phyloP scores from a whole-genome alignment of 2,888 invertebrate species.

The Andrena camellia region DNA sequence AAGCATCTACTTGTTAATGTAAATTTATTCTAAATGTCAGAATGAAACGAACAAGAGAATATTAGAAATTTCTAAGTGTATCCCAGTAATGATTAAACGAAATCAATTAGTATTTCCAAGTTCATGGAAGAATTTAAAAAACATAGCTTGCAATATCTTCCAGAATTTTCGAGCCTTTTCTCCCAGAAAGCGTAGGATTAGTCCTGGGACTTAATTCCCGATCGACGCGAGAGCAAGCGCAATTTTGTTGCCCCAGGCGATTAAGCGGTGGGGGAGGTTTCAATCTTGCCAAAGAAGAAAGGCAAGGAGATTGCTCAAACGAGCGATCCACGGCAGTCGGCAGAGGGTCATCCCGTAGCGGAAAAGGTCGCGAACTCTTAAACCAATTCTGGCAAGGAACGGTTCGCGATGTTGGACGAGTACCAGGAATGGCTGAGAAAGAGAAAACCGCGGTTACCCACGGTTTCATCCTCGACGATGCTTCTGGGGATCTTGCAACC shows the following conservation, averaged over 20 bases:
- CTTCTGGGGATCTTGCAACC: constrained; percentile 41
- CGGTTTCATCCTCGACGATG: constrained; percentile 42
- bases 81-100: neutral
- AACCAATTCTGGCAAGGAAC: constrained; percentile 66
- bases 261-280: constrained; percentile 39
- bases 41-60: too few relatives aligned
- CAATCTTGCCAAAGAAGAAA: constrained; percentile 55
- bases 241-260: constrained; percentile 50
- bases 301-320: constrained; percentile 48
- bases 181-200: constrained; percentile 2
- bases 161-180: too few relatives aligned
- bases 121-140: neutral
- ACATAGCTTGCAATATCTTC: neutral
- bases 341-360: constrained; percentile 55
- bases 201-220: constrained; percentile 45
- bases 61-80: neutral
- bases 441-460: constrained; percentile 38
- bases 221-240: constrained; percentile 47
- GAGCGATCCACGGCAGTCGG: constrained; percentile 59
- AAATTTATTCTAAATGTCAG: too few relatives aligned
- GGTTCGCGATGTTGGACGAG: constrained; percentile 69
- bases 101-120: neutral
- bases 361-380: constrained; percentile 71
- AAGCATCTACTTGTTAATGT: too few relatives aligned
- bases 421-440: constrained; percentile 62